phyloP scores from a whole-genome alignment of 2,888 invertebrate species.

The Ypsolopha scabrella region DNA sequence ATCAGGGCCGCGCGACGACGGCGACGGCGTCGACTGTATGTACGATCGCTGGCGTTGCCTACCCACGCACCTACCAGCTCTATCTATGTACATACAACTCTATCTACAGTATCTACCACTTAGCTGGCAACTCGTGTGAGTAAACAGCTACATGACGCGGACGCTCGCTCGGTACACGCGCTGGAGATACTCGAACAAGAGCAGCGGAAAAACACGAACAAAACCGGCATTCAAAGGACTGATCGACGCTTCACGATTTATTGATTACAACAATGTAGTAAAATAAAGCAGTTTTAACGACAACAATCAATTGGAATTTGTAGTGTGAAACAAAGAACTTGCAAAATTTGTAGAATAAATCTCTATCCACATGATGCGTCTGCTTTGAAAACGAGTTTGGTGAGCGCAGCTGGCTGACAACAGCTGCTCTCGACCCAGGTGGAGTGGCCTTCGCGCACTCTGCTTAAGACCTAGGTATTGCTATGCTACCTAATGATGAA shows the following conservation, averaged over 20 bases:
- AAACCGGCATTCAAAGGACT: constrained; percentile 40
- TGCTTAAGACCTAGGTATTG: neutral
- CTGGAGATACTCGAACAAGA: constrained; percentile 13
- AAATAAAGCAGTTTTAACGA: too few relatives aligned
- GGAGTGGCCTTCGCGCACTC: constrained; percentile 28
- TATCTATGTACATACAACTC: constrained; percentile 17
- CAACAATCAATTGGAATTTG: too few relatives aligned
- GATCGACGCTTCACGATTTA: neutral
- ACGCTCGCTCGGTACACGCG: neutral
- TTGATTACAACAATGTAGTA: too few relatives aligned
- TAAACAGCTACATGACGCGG: constrained; percentile 31
- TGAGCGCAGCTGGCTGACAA: constrained; percentile 47
- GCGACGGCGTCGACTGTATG: constrained; percentile 29
- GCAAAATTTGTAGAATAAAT: too few relatives aligned
- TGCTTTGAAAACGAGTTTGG: constrained; percentile 60
- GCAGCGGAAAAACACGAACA: constrained; percentile 45
- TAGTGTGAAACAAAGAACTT: too few relatives aligned
- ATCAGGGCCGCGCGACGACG: constrained; percentile 62
- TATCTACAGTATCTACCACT: neutral
- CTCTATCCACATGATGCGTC: constrained; percentile 41
- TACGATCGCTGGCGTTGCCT: constrained; percentile 32
- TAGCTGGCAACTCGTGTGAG: constrained; percentile 6
- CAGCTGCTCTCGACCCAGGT: constrained; percentile 62
- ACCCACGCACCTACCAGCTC: constrained; percentile 45
- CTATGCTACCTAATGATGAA: constrained; percentile 3